Conservation (phyloP, 2,113 vertebrate species). For the Chlorodrepanis virens region DNA sequence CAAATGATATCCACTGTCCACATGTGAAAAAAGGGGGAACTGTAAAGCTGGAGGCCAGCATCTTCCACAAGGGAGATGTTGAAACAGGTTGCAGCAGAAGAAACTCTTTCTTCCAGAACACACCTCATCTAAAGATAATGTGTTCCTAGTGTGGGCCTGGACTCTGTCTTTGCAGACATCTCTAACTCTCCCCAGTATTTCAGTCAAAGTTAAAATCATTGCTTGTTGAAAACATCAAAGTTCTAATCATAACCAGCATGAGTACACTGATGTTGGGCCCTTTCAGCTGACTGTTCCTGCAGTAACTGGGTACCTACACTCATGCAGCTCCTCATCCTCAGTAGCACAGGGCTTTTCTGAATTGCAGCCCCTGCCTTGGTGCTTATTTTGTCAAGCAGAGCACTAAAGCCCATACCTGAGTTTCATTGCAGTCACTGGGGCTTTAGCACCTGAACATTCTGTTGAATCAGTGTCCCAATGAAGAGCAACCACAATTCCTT, state of each 20-base stretch:
- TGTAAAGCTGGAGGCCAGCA: background rate
- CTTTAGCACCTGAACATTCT: background rate
- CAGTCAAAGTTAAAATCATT: background rate
- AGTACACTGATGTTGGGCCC: background rate
- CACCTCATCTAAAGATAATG: background rate
- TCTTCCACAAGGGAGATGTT: background rate
- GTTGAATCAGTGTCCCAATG: background rate
- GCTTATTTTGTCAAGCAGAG: background rate
- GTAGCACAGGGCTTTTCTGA: background rate
- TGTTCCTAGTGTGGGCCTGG: background rate
- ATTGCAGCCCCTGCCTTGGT: background rate
- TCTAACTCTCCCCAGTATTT: background rate
- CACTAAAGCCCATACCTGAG: background rate
- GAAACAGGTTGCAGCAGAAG: background rate
- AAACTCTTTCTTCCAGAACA: background rate
- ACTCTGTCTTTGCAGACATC: background rate
- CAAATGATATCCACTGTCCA: background rate
- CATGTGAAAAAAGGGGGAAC: rapidly evolving
- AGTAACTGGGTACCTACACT: background rate
- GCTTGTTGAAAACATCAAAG: background rate
- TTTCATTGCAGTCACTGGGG: background rate
- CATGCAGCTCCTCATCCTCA: background rate
- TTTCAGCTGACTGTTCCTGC: background rate
- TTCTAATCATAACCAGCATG: background rate
- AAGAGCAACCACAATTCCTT: background rate